phyloP scores from a whole-genome alignment of 2,113 vertebrate genomes.

The Podarcis cretensis region DNA sequence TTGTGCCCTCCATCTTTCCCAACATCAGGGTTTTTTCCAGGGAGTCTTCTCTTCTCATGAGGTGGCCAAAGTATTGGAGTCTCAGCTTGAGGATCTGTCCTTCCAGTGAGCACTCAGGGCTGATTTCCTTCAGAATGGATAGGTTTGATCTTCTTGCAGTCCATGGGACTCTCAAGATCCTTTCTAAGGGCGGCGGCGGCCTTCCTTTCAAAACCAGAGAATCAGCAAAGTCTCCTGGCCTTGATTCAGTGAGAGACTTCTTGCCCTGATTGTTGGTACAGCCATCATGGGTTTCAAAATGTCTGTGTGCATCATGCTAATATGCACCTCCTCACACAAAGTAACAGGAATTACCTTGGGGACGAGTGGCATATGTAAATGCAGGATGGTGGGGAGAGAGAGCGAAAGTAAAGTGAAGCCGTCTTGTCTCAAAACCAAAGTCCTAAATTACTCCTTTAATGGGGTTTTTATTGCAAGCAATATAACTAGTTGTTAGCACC shows the following conservation, averaged over 20 bases:
- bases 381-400: not conserved
- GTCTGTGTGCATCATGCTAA: not conserved
- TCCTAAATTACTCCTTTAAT: conserved; percentile 17
- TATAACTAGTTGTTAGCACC: conserved; percentile 13
- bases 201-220: not conserved
- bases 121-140: no score
- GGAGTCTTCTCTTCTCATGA: no score
- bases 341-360: not conserved
- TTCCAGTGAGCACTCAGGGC: no score
- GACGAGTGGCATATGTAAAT: not conserved
- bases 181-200: not conserved
- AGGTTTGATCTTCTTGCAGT: no score
- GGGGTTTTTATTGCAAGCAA: conserved; percentile 15
- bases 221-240: not conserved
- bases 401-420: not conserved
- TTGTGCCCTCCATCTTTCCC: no score
- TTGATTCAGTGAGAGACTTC: not conserved
- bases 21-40: no score
- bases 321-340: not conserved
- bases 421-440: conserved; percentile 1
- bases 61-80: no score
- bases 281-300: not conserved
- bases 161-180: no score
- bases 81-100: no score
- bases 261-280: not conserved